Evolutionary conservation across 2,797 vertebrate species (phyloP).

Genomic region (Gadopsis bispinosus): DNA sequence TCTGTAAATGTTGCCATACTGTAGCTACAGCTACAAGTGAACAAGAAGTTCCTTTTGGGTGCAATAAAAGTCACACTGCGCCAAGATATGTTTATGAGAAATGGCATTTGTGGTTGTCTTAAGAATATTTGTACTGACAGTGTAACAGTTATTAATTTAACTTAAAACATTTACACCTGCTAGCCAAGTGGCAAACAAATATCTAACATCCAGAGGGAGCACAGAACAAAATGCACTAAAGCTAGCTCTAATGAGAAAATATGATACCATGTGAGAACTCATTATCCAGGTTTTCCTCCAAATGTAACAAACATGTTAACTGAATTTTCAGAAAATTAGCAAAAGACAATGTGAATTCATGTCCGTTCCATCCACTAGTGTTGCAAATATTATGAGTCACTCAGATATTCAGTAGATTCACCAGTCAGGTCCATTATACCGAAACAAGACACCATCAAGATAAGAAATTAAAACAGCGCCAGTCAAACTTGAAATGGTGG

Average conservation of each 20-base stretch:
- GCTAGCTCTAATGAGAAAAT: background rate
- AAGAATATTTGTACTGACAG: background rate
- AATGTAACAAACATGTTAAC: background rate
- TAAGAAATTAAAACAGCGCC: background rate
- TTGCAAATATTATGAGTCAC: background rate
- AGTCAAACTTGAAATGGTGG: background rate
- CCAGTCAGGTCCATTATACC: background rate
- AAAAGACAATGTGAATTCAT: background rate
- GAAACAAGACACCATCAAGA: background rate
- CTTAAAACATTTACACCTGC: background rate
- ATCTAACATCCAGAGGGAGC: background rate
- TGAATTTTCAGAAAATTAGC: background rate
- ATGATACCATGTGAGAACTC: background rate
- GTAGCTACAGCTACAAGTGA: slow-evolving; percentile 25
- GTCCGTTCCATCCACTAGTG: background rate
- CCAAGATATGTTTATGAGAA: background rate
- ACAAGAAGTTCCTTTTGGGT: background rate
- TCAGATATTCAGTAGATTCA: background rate
- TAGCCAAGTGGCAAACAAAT: background rate
- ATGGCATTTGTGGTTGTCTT: background rate
- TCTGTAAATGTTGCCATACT: slow-evolving; percentile 27
- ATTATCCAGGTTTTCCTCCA: background rate
- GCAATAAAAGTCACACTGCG: background rate
- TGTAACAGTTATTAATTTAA: background rate
- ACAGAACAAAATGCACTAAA: background rate